Evolutionary conservation across 1,140 invertebrate species (phyloP).

Genomic region (Drosophila quadrilineata): DNA sequence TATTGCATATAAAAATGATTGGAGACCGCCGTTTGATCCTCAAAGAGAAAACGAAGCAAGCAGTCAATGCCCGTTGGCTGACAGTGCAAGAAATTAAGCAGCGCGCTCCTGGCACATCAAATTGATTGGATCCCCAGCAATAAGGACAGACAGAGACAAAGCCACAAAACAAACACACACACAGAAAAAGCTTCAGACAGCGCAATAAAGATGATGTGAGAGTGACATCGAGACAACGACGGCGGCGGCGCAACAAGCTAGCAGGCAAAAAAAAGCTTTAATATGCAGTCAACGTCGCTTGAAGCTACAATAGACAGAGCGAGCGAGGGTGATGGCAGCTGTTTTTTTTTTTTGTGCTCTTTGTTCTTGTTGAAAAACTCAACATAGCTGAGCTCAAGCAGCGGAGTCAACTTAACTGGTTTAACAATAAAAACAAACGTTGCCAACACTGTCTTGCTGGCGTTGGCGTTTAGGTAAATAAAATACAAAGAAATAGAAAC

Average conservation of each 20-base stretch:
- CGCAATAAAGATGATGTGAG: conserved; percentile 1
- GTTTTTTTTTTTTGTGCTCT: too few relatives aligned
- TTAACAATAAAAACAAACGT: conserved; percentile 75
- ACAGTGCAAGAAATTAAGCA: too few relatives aligned
- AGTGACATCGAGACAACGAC: conserved; percentile 1
- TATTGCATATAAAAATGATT: conserved; percentile 22
- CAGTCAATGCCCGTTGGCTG: too few relatives aligned
- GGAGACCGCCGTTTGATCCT: neutral
- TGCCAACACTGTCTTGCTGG: conserved; percentile 32
- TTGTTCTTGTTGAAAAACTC: conserved; percentile 34
- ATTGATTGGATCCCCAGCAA: conserved; percentile 5
- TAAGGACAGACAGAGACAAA: conserved; percentile 12
- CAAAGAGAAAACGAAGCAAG: too few relatives aligned
- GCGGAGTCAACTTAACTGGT: conserved; percentile 57
- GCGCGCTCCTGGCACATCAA: conserved; percentile 7
- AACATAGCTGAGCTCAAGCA: too few relatives aligned
- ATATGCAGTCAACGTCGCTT: conserved; percentile 65
- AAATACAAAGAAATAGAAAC: conserved; percentile 26
- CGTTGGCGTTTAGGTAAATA: conserved; percentile 63
- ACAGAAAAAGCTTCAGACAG: conserved; percentile 33
- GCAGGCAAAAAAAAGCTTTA: conserved; percentile 43
- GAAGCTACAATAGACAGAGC: conserved; percentile 4
- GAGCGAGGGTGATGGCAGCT: conserved; percentile 25
- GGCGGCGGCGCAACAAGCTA: conserved; percentile 24
- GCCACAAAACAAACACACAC: conserved; percentile 59